phyloP scores from a whole-genome alignment of 2,888 invertebrate genomes.

The Prionchulus punctatus region DNA sequence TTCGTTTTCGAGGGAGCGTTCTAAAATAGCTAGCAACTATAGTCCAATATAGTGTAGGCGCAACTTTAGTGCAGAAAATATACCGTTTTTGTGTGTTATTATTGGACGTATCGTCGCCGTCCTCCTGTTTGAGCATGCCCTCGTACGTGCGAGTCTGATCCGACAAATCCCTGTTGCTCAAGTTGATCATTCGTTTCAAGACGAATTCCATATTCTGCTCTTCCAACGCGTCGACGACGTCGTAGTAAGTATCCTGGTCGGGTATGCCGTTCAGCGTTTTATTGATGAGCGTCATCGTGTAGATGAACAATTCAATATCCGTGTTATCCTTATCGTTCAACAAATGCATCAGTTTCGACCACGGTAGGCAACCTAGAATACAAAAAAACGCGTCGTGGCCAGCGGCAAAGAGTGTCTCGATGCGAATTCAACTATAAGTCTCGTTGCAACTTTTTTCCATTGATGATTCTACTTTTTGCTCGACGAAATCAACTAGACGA shows the following conservation, averaged over 20 bases:
- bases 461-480: no score
- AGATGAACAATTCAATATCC: conserved; percentile 87
- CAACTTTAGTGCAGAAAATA: no score
- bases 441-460: no score
- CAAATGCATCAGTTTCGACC: conserved; percentile 64
- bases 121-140: conserved; percentile 26
- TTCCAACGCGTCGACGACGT: conserved; percentile 85
- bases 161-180: conserved; percentile 19
- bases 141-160: conserved; percentile 29
- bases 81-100: no score
- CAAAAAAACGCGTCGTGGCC: not conserved
- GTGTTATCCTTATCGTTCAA: conserved; percentile 73
- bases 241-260: conserved; percentile 79
- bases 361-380: conserved; percentile 28
- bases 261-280: conserved; percentile 14
- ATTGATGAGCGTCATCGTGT: conserved; percentile 87
- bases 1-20: no score
- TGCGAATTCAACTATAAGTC: no score
- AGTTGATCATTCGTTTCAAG: conserved; percentile 18
- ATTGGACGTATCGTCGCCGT: no score
- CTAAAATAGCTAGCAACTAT: no score
- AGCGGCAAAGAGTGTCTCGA: not conserved
- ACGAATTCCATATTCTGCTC: conserved; percentile 48
- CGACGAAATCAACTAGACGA: no score
- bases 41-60: no score